phyloP scores from a whole-genome alignment of 1,140 invertebrate genomes.

The Oncopodura yosiiana region DNA sequence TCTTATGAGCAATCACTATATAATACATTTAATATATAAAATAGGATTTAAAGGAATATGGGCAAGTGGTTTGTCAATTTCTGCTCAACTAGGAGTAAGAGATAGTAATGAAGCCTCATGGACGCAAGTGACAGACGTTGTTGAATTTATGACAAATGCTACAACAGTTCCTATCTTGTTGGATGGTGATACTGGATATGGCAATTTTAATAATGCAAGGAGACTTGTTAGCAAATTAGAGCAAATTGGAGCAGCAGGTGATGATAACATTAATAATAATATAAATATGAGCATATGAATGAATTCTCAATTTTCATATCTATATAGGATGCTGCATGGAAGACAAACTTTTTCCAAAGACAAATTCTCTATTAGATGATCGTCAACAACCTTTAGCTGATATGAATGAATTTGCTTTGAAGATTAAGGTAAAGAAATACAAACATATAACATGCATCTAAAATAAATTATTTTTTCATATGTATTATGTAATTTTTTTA shows the following conservation, averaged over 20 bases:
- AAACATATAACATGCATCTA: no score
- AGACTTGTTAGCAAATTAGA: conserved; percentile 43
- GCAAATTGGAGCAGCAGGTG: conserved; percentile 43
- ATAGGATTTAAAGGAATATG: conserved; percentile 45
- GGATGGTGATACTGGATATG: conserved; percentile 46
- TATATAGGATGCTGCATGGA: conserved; percentile 43
- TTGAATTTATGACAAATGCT: conserved; percentile 46
- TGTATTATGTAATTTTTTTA: conserved; percentile 25
- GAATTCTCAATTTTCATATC: conserved; percentile 3
- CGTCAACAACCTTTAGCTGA: conserved; percentile 42
- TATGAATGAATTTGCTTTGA: conserved; percentile 44
- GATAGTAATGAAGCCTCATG: conserved; percentile 46
- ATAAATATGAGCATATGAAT: neutral
- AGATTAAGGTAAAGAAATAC: conserved; percentile 42
- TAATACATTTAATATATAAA: neutral
- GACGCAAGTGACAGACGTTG: conserved; percentile 45
- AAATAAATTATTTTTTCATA: neutral
- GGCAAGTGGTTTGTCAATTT: conserved; percentile 44
- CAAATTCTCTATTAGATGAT: conserved; percentile 44
- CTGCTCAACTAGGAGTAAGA: conserved; percentile 42
- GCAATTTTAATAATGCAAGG: conserved; percentile 46
- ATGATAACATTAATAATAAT: neutral
- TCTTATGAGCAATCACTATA: no score
- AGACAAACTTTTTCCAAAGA: conserved; percentile 46
- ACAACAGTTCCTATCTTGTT: conserved; percentile 43